Evolutionary conservation across 1,140 invertebrate genomes (phyloP).

Genomic region (Zaprionus africanus): DNA sequence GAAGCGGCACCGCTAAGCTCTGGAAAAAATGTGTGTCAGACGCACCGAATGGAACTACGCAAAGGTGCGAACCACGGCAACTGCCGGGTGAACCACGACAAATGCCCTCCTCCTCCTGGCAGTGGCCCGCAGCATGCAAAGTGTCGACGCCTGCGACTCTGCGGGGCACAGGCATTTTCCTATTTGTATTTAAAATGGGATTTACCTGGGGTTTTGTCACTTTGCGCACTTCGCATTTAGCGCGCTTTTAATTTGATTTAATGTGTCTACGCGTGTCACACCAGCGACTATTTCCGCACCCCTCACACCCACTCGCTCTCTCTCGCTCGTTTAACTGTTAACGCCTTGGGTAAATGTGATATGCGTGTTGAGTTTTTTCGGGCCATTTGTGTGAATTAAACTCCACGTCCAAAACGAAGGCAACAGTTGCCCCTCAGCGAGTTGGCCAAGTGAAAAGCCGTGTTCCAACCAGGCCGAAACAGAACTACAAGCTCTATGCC

Average conservation of each 20-base stretch:
- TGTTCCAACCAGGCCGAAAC: conserved; percentile 20
- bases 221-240: conserved; percentile 64
- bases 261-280: conserved; percentile 75
- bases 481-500: conserved; percentile 24
- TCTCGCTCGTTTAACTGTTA: conserved; percentile 13
- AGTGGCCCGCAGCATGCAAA: conserved; percentile 44
- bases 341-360: conserved; percentile 51
- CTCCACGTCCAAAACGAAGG: conserved; percentile 45
- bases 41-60: background rate
- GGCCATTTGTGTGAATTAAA: conserved; percentile 67
- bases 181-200: conserved; percentile 82
- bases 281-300: conserved; percentile 32
- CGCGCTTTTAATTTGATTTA: conserved; percentile 81
- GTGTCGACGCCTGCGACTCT: conserved; percentile 10
- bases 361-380: conserved; percentile 38
- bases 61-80: conserved; percentile 6
- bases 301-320: background rate
- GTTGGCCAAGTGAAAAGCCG: conserved; percentile 61
- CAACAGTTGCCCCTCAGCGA: conserved; percentile 48
- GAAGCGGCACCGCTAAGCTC: conserved; percentile 68
- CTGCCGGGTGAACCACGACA: background rate
- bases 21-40: conserved; percentile 72
- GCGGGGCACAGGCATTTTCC: conserved; percentile 46
- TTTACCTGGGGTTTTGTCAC: conserved; percentile 82
- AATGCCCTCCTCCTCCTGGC: conserved; percentile 9